phyloP scores from a whole-genome alignment of 2,113 vertebrate genomes.

The Origma solitaria region DNA sequence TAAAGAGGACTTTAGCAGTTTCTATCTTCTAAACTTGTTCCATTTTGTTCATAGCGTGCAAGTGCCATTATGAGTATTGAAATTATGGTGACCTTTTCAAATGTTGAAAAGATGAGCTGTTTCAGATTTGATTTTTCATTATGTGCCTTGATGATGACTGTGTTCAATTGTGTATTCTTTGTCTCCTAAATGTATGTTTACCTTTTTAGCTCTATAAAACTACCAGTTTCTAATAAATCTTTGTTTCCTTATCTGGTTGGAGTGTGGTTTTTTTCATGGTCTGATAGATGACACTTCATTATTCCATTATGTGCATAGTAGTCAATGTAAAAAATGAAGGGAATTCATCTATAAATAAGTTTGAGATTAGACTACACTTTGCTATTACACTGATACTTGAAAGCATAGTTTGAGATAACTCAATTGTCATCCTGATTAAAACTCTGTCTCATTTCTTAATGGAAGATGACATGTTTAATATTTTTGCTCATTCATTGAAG shows the following conservation, averaged over 20 bases:
- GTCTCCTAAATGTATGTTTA: constrained; percentile 15
- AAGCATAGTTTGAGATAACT: background rate
- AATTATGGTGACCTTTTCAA: background rate
- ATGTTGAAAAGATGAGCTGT: background rate
- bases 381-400: background rate
- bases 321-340: background rate
- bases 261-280: background rate
- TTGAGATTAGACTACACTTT: background rate
- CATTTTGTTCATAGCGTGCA: background rate
- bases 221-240: constrained; percentile 57
- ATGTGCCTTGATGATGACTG: constrained; percentile 27
- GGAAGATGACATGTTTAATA: background rate
- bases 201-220: constrained; percentile 23
- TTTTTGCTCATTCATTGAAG: background rate
- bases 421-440: background rate
- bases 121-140: background rate
- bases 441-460: background rate
- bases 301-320: background rate
- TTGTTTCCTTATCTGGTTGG: constrained; percentile 11
- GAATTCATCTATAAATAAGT: background rate
- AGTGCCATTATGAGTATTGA: constrained; percentile 34
- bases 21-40: background rate
- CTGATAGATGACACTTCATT: background rate
- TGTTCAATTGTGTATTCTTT: constrained; percentile 12
- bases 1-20: background rate